Conservation (phyloP, 2,888 invertebrate species). For the Polia nebulosa region DNA sequence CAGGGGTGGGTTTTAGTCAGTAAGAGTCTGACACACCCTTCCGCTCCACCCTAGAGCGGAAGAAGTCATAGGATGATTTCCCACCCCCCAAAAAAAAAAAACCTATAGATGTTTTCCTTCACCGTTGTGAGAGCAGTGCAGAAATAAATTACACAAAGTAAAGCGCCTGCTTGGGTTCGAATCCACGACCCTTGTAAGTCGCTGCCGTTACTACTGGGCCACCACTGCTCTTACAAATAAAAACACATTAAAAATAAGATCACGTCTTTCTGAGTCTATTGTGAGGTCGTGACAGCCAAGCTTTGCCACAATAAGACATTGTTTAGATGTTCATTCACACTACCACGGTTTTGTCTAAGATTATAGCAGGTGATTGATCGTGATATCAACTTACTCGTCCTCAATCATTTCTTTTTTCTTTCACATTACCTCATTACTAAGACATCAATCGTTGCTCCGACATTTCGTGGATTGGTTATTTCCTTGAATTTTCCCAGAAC, state of each 20-base stretch:
- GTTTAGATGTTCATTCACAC: conserved; percentile 3
- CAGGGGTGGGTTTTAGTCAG: too few species aligned
- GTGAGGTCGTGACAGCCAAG: neutral
- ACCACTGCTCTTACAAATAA: too few species aligned
- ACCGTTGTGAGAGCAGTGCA: too few species aligned
- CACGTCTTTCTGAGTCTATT: neutral
- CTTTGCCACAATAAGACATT: conserved; percentile 4
- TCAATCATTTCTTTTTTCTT: conserved; percentile 1
- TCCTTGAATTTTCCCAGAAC: neutral
- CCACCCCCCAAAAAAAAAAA: too few species aligned
- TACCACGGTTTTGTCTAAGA: neutral
- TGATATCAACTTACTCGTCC: conserved; percentile 1
- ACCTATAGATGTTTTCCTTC: too few species aligned
- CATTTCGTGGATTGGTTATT: neutral
- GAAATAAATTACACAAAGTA: too few species aligned
- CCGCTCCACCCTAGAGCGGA: too few species aligned
- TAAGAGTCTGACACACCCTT: too few species aligned
- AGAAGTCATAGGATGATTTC: too few species aligned
- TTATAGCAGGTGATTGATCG: conserved; percentile 8
- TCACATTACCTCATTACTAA: neutral
- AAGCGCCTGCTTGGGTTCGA: too few species aligned
- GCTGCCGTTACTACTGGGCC: too few species aligned
- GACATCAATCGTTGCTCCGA: neutral
- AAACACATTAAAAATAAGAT: neutral
- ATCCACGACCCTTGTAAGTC: too few species aligned